Conservation (phyloP, 2,113 vertebrate genomes). For the Microtus pennsylvanicus region DNA sequence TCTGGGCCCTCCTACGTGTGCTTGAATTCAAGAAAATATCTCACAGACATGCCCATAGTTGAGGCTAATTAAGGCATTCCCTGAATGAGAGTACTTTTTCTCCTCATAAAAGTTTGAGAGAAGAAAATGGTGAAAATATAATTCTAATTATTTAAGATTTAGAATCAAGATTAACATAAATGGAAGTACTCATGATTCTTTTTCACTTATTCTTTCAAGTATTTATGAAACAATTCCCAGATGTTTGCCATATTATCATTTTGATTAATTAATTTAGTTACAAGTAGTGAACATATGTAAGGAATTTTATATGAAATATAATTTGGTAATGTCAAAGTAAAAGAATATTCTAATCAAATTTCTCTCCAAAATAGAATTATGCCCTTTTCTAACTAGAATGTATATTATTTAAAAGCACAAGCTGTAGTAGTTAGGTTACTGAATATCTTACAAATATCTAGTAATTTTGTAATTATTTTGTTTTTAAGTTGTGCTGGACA, state of each 20-base stretch:
- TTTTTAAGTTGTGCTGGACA: fast-evolving
- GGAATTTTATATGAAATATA: slow-evolving; percentile 40
- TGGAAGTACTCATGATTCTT: slow-evolving; percentile 30
- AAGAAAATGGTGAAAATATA: background rate
- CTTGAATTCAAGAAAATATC: background rate
- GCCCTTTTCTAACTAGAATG: background rate
- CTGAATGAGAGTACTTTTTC: background rate
- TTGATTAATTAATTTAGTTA: slow-evolving; percentile 66
- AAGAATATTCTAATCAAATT: slow-evolving; percentile 8
- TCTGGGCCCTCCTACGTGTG: background rate
- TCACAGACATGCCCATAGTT: fast-evolving
- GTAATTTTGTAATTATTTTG: background rate
- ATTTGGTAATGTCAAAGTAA: slow-evolving; percentile 32
- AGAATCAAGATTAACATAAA: slow-evolving; percentile 7
- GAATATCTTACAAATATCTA: background rate
- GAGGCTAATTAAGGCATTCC: background rate
- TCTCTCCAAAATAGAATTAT: slow-evolving; percentile 46
- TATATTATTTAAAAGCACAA: background rate
- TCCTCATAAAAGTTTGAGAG: background rate
- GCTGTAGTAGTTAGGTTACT: background rate
- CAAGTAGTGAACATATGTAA: slow-evolving; percentile 54
- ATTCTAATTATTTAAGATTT: slow-evolving; percentile 33
- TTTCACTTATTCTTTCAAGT: slow-evolving; percentile 67
- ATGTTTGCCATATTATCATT: background rate
- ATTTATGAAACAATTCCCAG: background rate